Conservation (phyloP, 2,113 vertebrate genomes). For the Lagopus leucura region DNA sequence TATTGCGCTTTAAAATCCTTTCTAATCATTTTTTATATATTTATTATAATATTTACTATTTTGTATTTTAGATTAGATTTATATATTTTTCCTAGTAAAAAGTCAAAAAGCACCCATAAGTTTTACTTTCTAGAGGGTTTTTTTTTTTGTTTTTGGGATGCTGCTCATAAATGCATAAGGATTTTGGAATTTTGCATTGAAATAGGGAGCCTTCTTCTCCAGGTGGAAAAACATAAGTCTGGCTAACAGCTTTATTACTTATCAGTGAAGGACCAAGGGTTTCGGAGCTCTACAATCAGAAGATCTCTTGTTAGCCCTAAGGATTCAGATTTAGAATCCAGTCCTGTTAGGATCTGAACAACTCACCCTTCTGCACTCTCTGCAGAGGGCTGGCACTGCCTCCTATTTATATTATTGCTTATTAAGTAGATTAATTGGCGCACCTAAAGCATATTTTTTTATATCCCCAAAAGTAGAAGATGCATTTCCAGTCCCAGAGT, state of each 20-base stretch:
- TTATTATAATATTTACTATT: neutral
- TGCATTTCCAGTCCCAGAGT: neutral
- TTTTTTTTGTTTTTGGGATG: neutral
- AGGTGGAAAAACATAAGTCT: neutral
- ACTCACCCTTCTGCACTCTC: neutral
- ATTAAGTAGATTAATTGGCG: neutral
- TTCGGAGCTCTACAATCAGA: neutral
- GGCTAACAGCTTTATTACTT: neutral
- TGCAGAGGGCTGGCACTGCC: neutral
- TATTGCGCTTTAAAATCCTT: neutral
- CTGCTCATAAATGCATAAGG: neutral
- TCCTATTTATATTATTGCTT: neutral
- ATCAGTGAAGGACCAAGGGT: neutral
- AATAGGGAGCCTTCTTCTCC: neutral
- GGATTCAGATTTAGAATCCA: neutral
- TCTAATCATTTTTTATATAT: neutral
- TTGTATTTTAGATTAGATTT: neutral
- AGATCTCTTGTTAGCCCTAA: neutral
- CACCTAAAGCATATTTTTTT: neutral
- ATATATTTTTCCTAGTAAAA: slow-evolving; percentile 6
- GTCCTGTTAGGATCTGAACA: neutral
- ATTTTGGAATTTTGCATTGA: neutral
- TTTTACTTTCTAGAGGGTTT: slow-evolving; percentile 49
- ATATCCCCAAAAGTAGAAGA: neutral
- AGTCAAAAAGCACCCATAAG: slow-evolving; percentile 18